Evolutionary conservation across 2,888 invertebrate species (phyloP).

Genomic region (Cancer borealis): DNA sequence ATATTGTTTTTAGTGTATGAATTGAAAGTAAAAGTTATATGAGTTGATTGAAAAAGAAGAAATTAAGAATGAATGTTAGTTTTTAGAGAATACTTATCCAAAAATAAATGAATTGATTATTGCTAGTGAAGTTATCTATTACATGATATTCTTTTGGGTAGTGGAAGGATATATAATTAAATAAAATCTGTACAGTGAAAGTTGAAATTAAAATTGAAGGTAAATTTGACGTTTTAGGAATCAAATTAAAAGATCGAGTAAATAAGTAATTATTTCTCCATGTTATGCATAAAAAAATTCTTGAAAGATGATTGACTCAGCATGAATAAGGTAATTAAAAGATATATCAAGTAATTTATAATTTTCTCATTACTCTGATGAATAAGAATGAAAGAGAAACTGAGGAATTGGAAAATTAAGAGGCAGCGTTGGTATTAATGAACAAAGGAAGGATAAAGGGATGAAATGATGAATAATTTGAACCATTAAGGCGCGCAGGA

Average conservation of each 20-base stretch:
- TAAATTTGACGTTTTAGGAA: too few relatives aligned
- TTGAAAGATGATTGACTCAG: too few relatives aligned
- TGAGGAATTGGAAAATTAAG: conserved; percentile 18
- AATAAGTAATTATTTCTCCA: too few relatives aligned
- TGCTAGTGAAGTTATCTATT: neutral
- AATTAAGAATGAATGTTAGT: neutral
- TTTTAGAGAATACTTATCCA: neutral
- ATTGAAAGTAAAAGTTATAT: neutral
- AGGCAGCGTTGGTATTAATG: neutral
- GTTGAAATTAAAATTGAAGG: too few relatives aligned
- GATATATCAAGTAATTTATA: too few relatives aligned
- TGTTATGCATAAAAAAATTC: too few relatives aligned
- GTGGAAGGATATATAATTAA: neutral
- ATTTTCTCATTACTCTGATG: too few relatives aligned
- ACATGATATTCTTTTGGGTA: neutral
- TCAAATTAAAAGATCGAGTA: too few relatives aligned
- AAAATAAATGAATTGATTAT: neutral
- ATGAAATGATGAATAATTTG: neutral
- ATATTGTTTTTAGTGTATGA: neutral
- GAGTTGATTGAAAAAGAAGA: neutral
- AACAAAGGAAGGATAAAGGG: too few relatives aligned
- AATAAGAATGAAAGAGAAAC: conserved; percentile 6
- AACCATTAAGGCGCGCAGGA: too few relatives aligned
- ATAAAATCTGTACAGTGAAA: too few relatives aligned
- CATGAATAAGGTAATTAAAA: too few relatives aligned